phyloP scores from a whole-genome alignment of 2,113 vertebrate genomes.

The Salvelinus fontinalis region DNA sequence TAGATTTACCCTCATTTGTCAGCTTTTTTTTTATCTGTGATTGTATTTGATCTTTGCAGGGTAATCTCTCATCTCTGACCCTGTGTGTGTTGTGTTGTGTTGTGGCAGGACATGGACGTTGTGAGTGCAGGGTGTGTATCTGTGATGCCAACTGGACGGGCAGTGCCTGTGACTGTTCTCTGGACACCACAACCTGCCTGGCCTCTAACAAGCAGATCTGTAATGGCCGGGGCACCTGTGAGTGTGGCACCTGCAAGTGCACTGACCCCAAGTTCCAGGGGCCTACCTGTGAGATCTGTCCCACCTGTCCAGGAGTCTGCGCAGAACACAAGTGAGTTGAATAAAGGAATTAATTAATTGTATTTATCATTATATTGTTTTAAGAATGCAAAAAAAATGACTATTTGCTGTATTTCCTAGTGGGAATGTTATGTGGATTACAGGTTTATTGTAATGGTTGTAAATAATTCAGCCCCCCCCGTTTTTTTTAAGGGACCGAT shows the following conservation, averaged over 20 bases:
- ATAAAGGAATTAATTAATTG: too few relatives aligned
- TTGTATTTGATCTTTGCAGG: too few relatives aligned
- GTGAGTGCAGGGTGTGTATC: conserved; percentile 79
- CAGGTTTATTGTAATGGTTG: too few relatives aligned
- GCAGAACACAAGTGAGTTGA: conserved; percentile 87
- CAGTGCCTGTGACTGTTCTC: conserved; percentile 90
- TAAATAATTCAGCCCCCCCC: too few relatives aligned
- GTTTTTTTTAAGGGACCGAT: too few relatives aligned
- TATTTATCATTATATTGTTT: too few relatives aligned
- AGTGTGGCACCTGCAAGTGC: too few relatives aligned
- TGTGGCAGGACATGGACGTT: conserved; percentile 85
- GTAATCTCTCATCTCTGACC: neutral
- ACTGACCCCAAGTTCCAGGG: too few relatives aligned
- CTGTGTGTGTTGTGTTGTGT: conserved; percentile 18
- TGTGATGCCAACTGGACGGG: conserved; percentile 80
- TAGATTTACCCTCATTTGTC: neutral
- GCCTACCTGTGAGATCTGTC: conserved; percentile 72
- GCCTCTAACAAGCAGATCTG: conserved; percentile 75
- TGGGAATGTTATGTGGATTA: too few relatives aligned
- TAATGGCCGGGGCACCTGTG: too few relatives aligned
- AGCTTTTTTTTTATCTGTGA: neutral
- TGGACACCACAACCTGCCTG: conserved; percentile 82
- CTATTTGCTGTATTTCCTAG: too few relatives aligned
- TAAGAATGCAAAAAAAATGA: too few relatives aligned
- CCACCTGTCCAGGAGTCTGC: conserved; percentile 92